Base-by-base conservation (phyloP, 2,888 invertebrate genomes). In the Nebria salina region DNA sequence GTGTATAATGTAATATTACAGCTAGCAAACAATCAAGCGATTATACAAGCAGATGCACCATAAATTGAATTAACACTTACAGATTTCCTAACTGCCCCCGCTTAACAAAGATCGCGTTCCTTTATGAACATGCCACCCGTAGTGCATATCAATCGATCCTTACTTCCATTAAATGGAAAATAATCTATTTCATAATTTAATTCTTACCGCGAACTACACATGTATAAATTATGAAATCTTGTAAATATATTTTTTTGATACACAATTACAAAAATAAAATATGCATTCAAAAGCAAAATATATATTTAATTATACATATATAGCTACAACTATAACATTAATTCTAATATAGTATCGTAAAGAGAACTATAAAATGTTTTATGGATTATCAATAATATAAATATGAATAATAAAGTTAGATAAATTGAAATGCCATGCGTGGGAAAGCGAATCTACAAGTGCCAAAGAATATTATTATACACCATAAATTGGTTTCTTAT, bases 51-150 rank as follows among this genome's bases (percentile, higher is more conserved):
- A 26, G 70, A 70, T 20, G 70, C 34, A 70, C 34, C 70, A 70
- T 70, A 70, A 70, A 26, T 70, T 34, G 70, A 70, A 70, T 70
- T 70, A 70, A 70, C 70, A 70, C 70, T 70, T 70, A 34, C 34
- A 26, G 15, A 25, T 70, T 9, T 9, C 70, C 26, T 34, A 34
- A 11, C 70, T 9, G 70, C 70, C 15, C 70, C 11, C 25, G 26
- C 26, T 20, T 6, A 7, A 9, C 70, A 5, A 11, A 26, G 70
- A 26, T 34, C 70, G 34, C 70, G 15, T 34, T 3, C 2, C 34
- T 70, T 70, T 70, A 70, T 13, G 26, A 70, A 25, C 20, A 11
- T 25, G 70, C 20, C 70, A 70, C 70, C 70, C 70, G 70, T 20
- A 70, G 70, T 26, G 70, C 70, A 13, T 26, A 70, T 25, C 70